phyloP scores from a whole-genome alignment of 2,797 vertebrate species.

The Zalophus californianus region DNA sequence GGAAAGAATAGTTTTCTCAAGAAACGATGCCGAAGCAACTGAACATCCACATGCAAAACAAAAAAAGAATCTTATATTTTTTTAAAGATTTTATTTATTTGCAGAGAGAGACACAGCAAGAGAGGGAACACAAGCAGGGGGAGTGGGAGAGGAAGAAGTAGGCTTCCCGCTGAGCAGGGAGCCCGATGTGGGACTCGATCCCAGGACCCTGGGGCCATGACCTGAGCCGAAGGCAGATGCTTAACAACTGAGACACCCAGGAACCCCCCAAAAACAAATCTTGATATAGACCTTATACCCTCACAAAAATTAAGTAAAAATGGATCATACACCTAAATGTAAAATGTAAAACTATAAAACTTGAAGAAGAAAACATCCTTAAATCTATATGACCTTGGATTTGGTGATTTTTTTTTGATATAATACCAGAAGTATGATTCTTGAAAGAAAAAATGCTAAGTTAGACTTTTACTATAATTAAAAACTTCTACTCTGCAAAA shows the following conservation, averaged over 20 bases:
- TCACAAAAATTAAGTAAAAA: neutral
- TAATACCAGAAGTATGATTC: neutral
- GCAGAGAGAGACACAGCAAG: no score
- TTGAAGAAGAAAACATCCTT: neutral
- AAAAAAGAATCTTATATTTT: no score
- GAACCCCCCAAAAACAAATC: neutral
- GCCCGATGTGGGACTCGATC: no score
- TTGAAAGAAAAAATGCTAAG: neutral
- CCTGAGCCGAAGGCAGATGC: no score
- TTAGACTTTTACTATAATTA: neutral
- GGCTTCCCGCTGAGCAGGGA: no score
- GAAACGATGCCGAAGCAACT: neutral
- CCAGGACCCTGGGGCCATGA: no score
- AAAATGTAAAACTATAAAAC: neutral
- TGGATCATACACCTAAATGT: neutral
- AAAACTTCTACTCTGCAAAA: neutral
- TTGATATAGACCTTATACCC: neutral
- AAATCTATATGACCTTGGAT: neutral
- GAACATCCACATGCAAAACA: neutral
- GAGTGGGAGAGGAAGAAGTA: no score
- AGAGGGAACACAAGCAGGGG: no score
- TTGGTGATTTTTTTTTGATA: neutral
- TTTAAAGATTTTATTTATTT: no score
- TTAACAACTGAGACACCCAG: no score
- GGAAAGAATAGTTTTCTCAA: neutral